These are phyloP conservation scores for Cirrhinus mrigala DNA, from an alignment of 2,797 vertebrate genomes.

Conservation along the genomic window DNA sequence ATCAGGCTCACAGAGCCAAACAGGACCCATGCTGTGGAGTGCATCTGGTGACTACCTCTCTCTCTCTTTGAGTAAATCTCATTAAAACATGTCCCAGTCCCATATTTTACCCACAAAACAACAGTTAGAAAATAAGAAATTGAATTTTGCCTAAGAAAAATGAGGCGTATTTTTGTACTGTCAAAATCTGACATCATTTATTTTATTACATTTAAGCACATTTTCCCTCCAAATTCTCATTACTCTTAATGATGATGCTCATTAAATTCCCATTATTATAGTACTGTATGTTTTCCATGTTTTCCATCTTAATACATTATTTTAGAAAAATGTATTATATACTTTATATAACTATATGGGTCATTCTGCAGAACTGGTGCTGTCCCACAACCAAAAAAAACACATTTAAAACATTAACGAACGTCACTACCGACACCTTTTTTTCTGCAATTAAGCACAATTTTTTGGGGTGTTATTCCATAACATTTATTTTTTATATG, in stretches of 20 bases:
- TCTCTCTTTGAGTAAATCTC: constrained; percentile 1
- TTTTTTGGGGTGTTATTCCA: no score
- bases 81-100: not conserved
- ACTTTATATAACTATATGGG: no score
- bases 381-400: no score
- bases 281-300: no score
- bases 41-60: constrained; percentile 68
- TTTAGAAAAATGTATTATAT: no score
- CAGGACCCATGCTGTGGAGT: constrained; percentile 68
- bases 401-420: no score
- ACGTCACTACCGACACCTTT: no score
- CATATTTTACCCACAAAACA: not conserved
- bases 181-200: not conserved
- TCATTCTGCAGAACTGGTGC: no score
- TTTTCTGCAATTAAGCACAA: no score
- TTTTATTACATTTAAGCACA: not conserved
- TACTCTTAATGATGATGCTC: not conserved
- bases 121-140: not conserved
- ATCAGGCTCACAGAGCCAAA: constrained; percentile 28
- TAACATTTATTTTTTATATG: no score
- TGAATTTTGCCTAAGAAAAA: not conserved
- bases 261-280: not conserved
- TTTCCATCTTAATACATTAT: no score
- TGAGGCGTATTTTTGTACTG: not conserved
- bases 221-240: not conserved